phyloP scores from a whole-genome alignment of 2,888 invertebrate genomes.

The Alloscopus bannaensis region DNA sequence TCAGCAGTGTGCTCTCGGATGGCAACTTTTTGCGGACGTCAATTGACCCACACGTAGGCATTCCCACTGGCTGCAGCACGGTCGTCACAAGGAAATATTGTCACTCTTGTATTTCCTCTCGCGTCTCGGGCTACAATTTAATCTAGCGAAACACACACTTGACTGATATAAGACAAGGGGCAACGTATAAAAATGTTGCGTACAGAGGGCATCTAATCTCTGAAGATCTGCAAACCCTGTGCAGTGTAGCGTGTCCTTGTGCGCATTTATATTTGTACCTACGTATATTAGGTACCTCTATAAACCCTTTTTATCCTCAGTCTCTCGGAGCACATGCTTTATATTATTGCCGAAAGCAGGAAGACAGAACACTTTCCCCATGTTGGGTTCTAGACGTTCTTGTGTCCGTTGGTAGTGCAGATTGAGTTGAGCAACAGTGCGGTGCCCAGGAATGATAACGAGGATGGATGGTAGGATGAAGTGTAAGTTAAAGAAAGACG shows the following conservation, averaged over 20 bases:
- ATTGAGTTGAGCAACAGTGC: slow-evolving; percentile 26
- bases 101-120: background rate
- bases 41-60: slow-evolving; percentile 12
- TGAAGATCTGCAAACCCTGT: too few relatives aligned
- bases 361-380: background rate
- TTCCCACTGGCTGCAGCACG: background rate
- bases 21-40: slow-evolving; percentile 10
- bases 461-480: slow-evolving; percentile 20
- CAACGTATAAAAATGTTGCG: background rate
- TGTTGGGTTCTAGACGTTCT: too few relatives aligned
- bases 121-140: background rate
- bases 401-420: too few relatives aligned
- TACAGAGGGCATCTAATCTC: background rate
- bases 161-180: background rate
- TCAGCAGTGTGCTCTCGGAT: background rate
- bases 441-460: slow-evolving; percentile 32
- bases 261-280: too few relatives aligned
- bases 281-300: too few relatives aligned
- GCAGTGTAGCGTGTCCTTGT: too few relatives aligned
- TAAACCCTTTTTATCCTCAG: background rate
- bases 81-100: slow-evolving; percentile 11
- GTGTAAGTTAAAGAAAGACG: slow-evolving; percentile 8
- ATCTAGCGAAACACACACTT: background rate
- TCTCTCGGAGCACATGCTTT: slow-evolving; percentile 6
- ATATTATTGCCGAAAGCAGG: background rate